A percentile compares a stretch with the other conserved stretches of the same genome.
phyloP scores from a whole-genome alignment of 2,888 invertebrate species.

The Drosophila infuscata region DNA sequence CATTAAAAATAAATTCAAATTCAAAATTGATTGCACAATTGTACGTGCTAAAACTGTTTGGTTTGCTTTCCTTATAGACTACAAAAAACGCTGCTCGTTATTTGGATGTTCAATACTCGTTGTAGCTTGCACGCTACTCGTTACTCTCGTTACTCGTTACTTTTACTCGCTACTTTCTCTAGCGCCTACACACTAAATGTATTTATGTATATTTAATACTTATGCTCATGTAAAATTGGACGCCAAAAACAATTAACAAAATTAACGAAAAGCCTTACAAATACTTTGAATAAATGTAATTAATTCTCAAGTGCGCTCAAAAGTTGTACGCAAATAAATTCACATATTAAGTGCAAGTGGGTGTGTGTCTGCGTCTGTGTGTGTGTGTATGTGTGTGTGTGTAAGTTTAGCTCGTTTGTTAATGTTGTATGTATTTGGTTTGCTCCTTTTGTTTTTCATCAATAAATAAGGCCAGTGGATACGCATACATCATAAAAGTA shows the following conservation, averaged over 20 bases:
- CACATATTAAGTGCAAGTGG: conserved; percentile 44
- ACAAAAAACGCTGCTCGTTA: conserved; percentile 44
- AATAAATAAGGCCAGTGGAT: conserved; percentile 85
- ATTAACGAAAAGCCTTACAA: conserved; percentile 63
- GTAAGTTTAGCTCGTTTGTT: conserved; percentile 50
- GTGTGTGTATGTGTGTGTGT: conserved; percentile 21
- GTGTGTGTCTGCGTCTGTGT: conserved; percentile 29
- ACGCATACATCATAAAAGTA: conserved; percentile 82
- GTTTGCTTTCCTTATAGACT: conserved; percentile 53
- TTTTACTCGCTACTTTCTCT: conserved; percentile 23
- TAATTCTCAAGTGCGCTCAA: conserved; percentile 61
- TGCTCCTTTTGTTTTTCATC: conserved; percentile 49
- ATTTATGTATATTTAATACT: conserved; percentile 35
- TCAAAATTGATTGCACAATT: conserved; percentile 60
- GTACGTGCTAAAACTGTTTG: conserved; percentile 51
- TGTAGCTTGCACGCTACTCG: conserved; percentile 29
- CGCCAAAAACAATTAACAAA: conserved; percentile 74
- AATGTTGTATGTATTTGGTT: conserved; percentile 37
- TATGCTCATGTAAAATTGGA: conserved; percentile 74
- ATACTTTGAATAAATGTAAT: conserved; percentile 50
- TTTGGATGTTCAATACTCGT: conserved; percentile 16
- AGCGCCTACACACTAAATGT: conserved; percentile 25
- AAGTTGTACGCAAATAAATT: conserved; percentile 59
- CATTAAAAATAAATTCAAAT: conserved; percentile 73
- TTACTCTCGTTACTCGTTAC: conserved; percentile 4